Conservation (phyloP, 92 coral and sea anemone genomes). For the Montipora capitata region DNA sequence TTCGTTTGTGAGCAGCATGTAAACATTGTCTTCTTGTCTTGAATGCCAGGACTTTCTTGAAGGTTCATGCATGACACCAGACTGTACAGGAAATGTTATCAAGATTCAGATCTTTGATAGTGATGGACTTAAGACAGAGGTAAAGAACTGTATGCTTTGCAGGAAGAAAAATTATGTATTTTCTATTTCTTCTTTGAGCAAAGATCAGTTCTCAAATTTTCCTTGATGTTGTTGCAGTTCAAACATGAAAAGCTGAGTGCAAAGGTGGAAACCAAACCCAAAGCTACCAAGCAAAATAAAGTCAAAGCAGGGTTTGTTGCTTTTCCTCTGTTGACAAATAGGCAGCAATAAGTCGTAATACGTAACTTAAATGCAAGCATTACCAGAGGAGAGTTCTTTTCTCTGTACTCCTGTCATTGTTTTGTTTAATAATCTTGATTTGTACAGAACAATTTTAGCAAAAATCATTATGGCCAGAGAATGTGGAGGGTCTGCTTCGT, state of each 20-base stretch:
- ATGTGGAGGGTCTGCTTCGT: too few species aligned
- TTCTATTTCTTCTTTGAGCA: background rate
- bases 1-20: too few species aligned
- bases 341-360: too few species aligned
- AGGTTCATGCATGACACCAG: constrained; percentile 88
- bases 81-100: constrained; percentile 83
- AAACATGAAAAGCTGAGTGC: constrained; percentile 35
- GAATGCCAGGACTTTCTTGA: constrained; percentile 92
- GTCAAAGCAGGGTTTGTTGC: constrained; percentile 34
- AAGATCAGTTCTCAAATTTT: background rate
- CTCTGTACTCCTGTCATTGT: too few species aligned
- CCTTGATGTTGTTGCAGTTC: constrained; percentile 18
- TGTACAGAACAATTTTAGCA: too few species aligned
- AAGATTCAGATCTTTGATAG: constrained; percentile 87
- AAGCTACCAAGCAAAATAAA: constrained; percentile 44
- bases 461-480: too few species aligned
- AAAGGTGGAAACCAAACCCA: constrained; percentile 38
- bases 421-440: too few species aligned
- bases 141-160: constrained; percentile 6
- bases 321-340: background rate
- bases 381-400: too few species aligned
- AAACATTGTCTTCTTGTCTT: background rate
- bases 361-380: too few species aligned
- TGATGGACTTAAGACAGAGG: constrained; percentile 95
- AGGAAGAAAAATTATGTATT: too few species aligned